These are phyloP conservation scores for Cinclus cinclus DNA, from an alignment of 2,113 vertebrate species.

Conservation along the genomic window DNA sequence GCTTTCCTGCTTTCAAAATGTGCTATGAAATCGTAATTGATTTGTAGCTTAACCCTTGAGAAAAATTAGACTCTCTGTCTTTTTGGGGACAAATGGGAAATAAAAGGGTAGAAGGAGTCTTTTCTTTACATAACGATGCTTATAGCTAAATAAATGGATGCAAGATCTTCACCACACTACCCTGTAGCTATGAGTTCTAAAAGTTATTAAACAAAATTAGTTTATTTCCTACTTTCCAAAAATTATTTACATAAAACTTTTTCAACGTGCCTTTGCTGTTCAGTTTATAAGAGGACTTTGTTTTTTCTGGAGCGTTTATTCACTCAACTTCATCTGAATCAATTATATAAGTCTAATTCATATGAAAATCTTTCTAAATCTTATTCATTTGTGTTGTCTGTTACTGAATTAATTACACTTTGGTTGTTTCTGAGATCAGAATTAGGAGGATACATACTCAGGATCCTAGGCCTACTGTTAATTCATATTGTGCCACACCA, in stretches of 20 bases:
- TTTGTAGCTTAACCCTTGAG: neutral
- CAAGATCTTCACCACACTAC: neutral
- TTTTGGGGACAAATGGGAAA: neutral
- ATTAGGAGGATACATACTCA: neutral
- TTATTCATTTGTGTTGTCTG: neutral
- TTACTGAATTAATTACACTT: neutral
- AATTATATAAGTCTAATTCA: neutral
- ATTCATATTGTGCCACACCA: rapidly evolving
- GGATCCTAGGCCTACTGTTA: neutral
- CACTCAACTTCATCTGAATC: neutral
- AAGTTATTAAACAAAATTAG: neutral
- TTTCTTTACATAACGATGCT: neutral
- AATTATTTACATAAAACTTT: neutral
- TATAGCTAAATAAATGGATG: neutral
- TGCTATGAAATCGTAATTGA: neutral
- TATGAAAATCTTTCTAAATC: neutral
- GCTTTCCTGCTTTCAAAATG: neutral
- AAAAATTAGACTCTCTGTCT: neutral
- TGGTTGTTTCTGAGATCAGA: neutral
- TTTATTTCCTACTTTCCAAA: neutral
- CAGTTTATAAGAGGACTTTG: neutral
- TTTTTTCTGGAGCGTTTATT: neutral
- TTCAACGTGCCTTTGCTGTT: neutral
- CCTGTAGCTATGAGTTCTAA: neutral
- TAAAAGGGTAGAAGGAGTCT: neutral